Evolutionary conservation across 2,888 invertebrate genomes (phyloP), one percentile per base, ranked within the genome.

Genomic region (Gisinianus flammeolus): DNA sequence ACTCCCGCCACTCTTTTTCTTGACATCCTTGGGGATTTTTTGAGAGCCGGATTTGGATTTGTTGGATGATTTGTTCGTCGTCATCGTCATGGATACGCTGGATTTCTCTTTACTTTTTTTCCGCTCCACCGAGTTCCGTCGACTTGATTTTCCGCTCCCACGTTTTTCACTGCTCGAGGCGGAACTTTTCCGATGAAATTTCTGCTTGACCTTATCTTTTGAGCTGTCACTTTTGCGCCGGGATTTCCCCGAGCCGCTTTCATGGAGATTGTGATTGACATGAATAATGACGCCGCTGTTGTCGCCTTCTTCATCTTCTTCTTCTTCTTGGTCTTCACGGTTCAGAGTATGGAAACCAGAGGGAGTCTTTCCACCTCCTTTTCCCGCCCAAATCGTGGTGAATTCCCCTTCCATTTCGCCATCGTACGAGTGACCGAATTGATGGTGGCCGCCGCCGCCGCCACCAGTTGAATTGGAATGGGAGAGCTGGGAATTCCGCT

Each of bases 371-470:
- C 56, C 22, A 10, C 67, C 67, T 16, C n/a, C n/a, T 16, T 31
- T 33, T 1, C 12, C 2, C 10, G 62, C 12, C 76, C 76, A 76
- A 4, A 76, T 5, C 2, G 58, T 69, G 16, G 58, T 30, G 70
- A 76, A 69, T 58, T 76, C 76, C 0, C 68, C 76, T 19, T 54
- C 76, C 0, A 16, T 16, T 35, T 68, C 69, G 16, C 56, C 69
- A 10, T 19, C 24, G 22, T 76, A 52, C 5, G n/a, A 12, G 5
- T 4, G n/a, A 12, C 3, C 16, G 19, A 54, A 3, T 54, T 54
- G 5, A 3, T 54, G 4, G 3, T 54, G 54, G 1, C 16, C 12
- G 19, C 33, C 10, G 12, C 22, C 28, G 2, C 26, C 44, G 2
- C 44, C 44, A 19, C 12, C 19, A 16, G 44, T 44, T 44, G 44